Percentiles rank a stretch among this genome's conserved stretches.
Evolutionary conservation across 2,888 invertebrate genomes (phyloP).

Genomic region (Flexamia atlantica): DNA sequence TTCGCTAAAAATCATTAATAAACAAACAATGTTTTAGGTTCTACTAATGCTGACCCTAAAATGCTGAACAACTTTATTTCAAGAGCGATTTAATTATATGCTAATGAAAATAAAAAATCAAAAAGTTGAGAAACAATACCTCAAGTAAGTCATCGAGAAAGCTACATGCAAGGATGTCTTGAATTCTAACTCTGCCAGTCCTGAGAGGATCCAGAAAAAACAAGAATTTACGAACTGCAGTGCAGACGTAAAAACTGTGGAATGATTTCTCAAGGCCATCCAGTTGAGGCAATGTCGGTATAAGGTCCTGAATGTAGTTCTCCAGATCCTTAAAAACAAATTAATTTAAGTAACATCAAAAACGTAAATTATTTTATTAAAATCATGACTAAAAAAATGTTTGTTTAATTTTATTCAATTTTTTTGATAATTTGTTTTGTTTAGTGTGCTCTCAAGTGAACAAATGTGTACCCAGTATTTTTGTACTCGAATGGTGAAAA

Average conservation of each 20-base stretch:
- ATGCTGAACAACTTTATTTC: too few species aligned
- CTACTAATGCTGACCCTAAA: too few species aligned
- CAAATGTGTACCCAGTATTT: too few species aligned
- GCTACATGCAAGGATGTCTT: conserved; percentile 94
- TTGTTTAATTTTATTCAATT: background rate
- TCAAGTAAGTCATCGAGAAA: conserved; percentile 95
- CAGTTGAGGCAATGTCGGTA: conserved; percentile 93
- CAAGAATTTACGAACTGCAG: conserved; percentile 96
- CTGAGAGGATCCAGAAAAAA: conserved; percentile 96
- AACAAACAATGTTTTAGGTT: too few species aligned
- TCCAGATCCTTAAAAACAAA: conserved; percentile 88
- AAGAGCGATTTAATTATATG: too few species aligned
- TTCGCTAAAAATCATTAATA: too few species aligned
- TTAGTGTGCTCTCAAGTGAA: too few species aligned
- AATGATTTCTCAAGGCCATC: conserved; percentile 95
- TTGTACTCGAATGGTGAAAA: too few species aligned
- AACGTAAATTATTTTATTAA: too few species aligned
- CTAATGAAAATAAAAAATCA: background rate
- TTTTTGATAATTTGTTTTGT: too few species aligned
- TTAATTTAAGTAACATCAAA: too few species aligned
- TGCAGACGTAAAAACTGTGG: conserved; percentile 97
- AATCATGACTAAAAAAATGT: too few species aligned
- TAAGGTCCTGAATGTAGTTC: conserved; percentile 95
- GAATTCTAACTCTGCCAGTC: conserved; percentile 92
- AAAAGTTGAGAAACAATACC: conserved; percentile 73